Percentiles rank a stretch among this genome's conserved stretches.
These are phyloP conservation scores for Porites lutea DNA, from an alignment of 64 coral and sea anemone genomes.

Conservation along the genomic window DNA sequence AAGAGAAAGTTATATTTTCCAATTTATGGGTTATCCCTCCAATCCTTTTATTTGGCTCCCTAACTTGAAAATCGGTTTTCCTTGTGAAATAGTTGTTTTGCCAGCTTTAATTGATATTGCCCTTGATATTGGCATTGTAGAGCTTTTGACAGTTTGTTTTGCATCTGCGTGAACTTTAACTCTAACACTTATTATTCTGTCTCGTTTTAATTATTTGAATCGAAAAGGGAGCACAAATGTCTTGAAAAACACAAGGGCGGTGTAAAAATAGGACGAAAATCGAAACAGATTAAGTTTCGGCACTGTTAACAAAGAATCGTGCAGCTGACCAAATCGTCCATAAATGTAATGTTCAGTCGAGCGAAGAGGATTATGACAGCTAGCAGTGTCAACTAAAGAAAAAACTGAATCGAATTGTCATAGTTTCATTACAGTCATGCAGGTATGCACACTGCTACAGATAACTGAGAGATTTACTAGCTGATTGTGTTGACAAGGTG, in stretches of 20 bases:
- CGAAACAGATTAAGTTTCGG: not conserved
- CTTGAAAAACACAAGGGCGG: not conserved
- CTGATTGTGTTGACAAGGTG: constrained; percentile 39
- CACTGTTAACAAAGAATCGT: not conserved
- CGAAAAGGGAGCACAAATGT: not conserved
- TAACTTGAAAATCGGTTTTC: no score
- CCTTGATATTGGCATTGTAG: not conserved
- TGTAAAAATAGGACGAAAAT: not conserved
- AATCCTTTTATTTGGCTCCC: no score
- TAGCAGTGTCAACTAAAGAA: not conserved
- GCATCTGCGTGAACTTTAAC: not conserved
- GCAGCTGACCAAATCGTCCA: not conserved
- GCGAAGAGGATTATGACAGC: not conserved
- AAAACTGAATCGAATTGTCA: constrained; percentile 1
- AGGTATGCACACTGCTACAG: constrained; percentile 14
- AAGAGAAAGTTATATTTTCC: no score
- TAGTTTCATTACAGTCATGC: not conserved
- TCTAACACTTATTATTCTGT: not conserved
- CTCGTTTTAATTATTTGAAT: not conserved
- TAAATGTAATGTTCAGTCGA: not conserved
- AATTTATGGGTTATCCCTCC: no score
- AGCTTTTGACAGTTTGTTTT: not conserved
- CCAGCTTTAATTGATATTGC: not conserved
- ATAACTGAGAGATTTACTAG: not conserved
- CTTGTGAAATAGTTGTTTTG: no score